Evolutionary conservation across 2,888 invertebrate genomes (phyloP).

Genomic region (Leptura quadrifasciata): DNA sequence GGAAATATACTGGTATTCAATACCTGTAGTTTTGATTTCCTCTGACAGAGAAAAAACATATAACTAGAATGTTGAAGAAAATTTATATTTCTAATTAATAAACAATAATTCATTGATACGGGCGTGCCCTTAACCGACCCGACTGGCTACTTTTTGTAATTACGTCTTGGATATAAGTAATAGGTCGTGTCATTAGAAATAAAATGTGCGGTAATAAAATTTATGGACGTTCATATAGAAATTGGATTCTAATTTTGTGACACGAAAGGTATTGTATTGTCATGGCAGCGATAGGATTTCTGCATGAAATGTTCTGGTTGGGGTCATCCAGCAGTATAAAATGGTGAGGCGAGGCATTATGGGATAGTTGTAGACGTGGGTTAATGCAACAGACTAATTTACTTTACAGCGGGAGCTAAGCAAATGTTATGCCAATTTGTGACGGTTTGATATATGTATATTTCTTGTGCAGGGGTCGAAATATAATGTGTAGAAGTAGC

Average conservation of each 20-base stretch:
- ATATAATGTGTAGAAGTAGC: no score
- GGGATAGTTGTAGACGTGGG: slow-evolving; percentile 51
- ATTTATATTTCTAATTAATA: neutral
- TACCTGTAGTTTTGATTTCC: no score
- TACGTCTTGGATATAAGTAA: neutral
- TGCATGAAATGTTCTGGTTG: slow-evolving; percentile 59
- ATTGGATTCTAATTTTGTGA: slow-evolving; percentile 34
- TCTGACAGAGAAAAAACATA: no score
- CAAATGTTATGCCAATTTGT: neutral
- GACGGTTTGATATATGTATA: no score
- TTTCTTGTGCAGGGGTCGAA: no score
- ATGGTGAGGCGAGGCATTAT: slow-evolving; percentile 60
- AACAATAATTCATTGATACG: neutral
- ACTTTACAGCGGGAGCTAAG: slow-evolving; percentile 14
- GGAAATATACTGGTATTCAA: no score
- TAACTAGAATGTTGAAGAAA: no score
- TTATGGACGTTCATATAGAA: slow-evolving; percentile 30
- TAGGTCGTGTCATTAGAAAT: slow-evolving; percentile 8
- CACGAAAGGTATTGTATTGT: slow-evolving; percentile 59
- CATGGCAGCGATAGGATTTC: slow-evolving; percentile 63
- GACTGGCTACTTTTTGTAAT: neutral
- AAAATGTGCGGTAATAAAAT: slow-evolving; percentile 22
- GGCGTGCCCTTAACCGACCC: neutral
- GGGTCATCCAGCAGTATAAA: slow-evolving; percentile 45
- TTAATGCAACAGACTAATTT: slow-evolving; percentile 33